Percentiles rank a stretch among this genome's conserved stretches.
phyloP scores from a whole-genome alignment of 2,113 vertebrate genomes.

The Dryoscopus gambensis region DNA sequence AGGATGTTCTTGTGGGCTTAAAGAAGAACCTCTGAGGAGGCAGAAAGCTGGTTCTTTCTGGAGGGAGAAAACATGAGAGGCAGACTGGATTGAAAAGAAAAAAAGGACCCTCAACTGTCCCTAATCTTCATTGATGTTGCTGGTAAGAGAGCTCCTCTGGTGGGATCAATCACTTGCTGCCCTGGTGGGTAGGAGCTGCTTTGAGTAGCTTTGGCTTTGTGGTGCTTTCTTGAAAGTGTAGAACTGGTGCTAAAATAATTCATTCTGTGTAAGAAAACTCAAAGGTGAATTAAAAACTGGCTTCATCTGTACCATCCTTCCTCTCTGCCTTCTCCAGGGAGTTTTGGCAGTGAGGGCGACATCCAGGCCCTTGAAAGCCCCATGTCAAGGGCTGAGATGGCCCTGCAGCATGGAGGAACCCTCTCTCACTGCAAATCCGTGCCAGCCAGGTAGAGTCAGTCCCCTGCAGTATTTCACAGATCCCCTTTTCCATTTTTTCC shows the following conservation, averaged over 20 bases:
- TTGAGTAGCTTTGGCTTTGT: neutral
- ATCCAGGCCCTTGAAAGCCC: neutral
- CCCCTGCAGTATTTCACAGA: neutral
- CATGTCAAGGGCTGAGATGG: neutral
- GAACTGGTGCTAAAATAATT: neutral
- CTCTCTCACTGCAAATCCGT: neutral
- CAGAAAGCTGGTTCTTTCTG: neutral
- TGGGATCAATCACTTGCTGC: neutral
- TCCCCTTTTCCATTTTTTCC: neutral
- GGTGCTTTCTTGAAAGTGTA: neutral
- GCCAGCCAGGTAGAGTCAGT: neutral
- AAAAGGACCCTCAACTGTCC: neutral
- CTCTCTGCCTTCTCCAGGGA: neutral
- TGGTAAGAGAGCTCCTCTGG: neutral
- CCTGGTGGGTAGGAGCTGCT: neutral
- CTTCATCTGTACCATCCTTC: neutral
- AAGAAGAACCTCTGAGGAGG: neutral
- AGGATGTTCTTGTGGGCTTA: conserved; percentile 18
- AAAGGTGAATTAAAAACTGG: neutral
- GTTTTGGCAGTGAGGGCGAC: neutral
- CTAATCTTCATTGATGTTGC: neutral
- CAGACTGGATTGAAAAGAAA: neutral
- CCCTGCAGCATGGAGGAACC: neutral
- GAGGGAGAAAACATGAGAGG: neutral
- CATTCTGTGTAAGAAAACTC: neutral